Conservation (phyloP, 2,888 invertebrate species). For the Drosophila ustulata region DNA sequence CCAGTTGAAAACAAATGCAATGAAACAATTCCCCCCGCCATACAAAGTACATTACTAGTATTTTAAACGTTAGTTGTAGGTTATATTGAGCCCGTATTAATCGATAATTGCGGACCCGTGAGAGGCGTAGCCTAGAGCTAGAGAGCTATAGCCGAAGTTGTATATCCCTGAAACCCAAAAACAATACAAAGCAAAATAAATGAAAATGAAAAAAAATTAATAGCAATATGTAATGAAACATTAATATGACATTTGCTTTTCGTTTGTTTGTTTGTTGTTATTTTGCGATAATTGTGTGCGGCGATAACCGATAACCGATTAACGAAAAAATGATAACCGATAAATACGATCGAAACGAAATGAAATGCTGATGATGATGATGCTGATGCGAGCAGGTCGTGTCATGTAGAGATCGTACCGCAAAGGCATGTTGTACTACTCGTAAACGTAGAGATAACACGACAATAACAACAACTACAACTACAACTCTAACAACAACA, state of each 20-base stretch:
- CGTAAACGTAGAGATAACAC: conserved; percentile 77
- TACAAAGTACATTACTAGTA: background rate
- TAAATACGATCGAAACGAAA: conserved; percentile 16
- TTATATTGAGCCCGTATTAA: background rate
- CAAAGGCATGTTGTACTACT: conserved; percentile 78
- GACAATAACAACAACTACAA: conserved; percentile 70
- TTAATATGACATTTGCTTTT: conserved; percentile 41
- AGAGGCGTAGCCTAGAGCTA: conserved; percentile 12
- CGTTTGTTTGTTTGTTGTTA: conserved; percentile 49
- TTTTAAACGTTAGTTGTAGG: conserved; percentile 1
- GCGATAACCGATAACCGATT: conserved; percentile 37
- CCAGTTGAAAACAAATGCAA: conserved; percentile 9
- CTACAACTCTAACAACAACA: conserved; percentile 33
- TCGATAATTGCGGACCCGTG: conserved; percentile 1
- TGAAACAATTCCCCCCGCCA: conserved; percentile 11
- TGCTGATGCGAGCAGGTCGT: conserved; percentile 78
- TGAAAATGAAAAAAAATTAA: background rate
- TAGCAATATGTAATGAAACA: conserved; percentile 30
- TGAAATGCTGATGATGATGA: conserved; percentile 36
- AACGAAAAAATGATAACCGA: conserved; percentile 29
- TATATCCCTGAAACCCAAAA: background rate
- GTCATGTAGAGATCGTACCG: conserved; percentile 82
- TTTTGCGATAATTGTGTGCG: conserved; percentile 25
- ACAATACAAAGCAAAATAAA: conserved; percentile 5
- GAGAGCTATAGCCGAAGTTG: conserved; percentile 5